These are phyloP conservation scores for Polyodon spathula DNA, from an alignment of 2,113 vertebrate species.

Conservation along the genomic window DNA sequence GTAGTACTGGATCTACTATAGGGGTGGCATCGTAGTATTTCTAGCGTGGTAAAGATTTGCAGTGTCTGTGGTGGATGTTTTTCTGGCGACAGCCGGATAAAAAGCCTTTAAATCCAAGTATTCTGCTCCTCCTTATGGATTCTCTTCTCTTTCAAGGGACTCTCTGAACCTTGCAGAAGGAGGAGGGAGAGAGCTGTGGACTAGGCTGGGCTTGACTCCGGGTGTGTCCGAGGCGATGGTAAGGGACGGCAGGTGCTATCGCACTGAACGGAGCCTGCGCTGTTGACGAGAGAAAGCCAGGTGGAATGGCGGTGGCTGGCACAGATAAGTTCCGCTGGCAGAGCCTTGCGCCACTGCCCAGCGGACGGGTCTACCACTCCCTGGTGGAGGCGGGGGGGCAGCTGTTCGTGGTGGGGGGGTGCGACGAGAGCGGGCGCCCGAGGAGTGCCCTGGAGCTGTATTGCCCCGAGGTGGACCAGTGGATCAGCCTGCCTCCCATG, in stretches of 20 bases:
- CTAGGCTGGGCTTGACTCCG: too few relatives aligned
- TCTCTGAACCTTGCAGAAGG: not conserved
- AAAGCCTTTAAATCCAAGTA: too few relatives aligned
- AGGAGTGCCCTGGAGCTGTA: conserved; percentile 77
- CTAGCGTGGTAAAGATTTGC: too few relatives aligned
- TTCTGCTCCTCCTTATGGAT: too few relatives aligned
- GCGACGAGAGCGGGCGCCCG: conserved; percentile 73
- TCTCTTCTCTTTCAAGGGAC: not conserved
- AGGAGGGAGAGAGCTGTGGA: not conserved
- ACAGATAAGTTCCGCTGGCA: conserved; percentile 89
- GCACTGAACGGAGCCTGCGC: not conserved
- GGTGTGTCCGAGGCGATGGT: too few relatives aligned
- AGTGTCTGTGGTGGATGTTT: too few relatives aligned
- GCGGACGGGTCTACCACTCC: conserved; percentile 79
- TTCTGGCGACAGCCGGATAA: too few relatives aligned
- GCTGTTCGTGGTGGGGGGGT: conserved; percentile 87
- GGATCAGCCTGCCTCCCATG: conserved; percentile 75
- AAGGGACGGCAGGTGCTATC: not conserved
- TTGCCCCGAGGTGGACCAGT: conserved; percentile 81
- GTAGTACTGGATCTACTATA: too few relatives aligned
- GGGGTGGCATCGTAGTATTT: too few relatives aligned
- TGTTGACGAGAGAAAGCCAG: conserved; percentile 9
- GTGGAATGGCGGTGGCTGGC: conserved; percentile 69
- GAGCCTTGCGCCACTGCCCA: conserved; percentile 72
- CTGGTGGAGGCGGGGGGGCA: conserved; percentile 78